Percentiles rank a stretch among this genome's conserved stretches.
These are phyloP conservation scores for Stenichneumon culpator DNA, from an alignment of 2,888 invertebrate species.

Conservation along the genomic window DNA sequence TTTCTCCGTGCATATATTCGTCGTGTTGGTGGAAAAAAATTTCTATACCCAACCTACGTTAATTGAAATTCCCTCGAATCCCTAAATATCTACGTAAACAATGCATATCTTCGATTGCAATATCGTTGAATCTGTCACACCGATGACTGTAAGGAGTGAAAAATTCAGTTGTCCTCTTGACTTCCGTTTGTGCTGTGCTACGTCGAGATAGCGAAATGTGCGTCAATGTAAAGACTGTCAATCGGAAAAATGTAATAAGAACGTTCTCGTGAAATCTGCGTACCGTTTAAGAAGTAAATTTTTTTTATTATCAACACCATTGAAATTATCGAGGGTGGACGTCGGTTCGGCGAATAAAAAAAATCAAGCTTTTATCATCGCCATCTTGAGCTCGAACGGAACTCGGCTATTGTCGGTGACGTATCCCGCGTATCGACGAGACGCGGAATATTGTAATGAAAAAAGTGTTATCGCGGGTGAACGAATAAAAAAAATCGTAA, in stretches of 20 bases:
- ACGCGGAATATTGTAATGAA: conserved; percentile 60
- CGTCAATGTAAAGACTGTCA: conserved; percentile 63
- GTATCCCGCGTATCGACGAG: conserved; percentile 71
- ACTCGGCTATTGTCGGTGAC: conserved; percentile 70
- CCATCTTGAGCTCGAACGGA: conserved; percentile 78
- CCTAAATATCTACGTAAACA: conserved; percentile 44
- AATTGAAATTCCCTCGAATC: conserved; percentile 39
- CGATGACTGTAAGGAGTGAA: conserved; percentile 40
- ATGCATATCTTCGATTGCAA: conserved; percentile 59
- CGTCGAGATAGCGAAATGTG: conserved; percentile 66
- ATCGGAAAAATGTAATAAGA: conserved; percentile 51
- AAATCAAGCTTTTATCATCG: conserved; percentile 61
- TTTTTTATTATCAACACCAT: conserved; percentile 17
- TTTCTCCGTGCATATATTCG: conserved; percentile 50
- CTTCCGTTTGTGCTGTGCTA: conserved; percentile 66
- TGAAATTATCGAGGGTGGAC: conserved; percentile 5
- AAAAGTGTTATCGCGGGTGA: conserved; percentile 67
- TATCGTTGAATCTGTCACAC: conserved; percentile 24
- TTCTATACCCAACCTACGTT: conserved; percentile 42
- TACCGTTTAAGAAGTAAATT: conserved; percentile 10
- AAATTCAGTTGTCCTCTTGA: conserved; percentile 69
- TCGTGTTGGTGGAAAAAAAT: conserved; percentile 53
- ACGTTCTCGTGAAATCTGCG: conserved; percentile 47
- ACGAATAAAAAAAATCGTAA: conserved; percentile 65
- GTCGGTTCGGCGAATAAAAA: conserved; percentile 38